Evolutionary conservation across 1,140 invertebrate species (phyloP), one percentile per base, ranked within the genome.

Genomic region (Phymastichus coffea): DNA sequence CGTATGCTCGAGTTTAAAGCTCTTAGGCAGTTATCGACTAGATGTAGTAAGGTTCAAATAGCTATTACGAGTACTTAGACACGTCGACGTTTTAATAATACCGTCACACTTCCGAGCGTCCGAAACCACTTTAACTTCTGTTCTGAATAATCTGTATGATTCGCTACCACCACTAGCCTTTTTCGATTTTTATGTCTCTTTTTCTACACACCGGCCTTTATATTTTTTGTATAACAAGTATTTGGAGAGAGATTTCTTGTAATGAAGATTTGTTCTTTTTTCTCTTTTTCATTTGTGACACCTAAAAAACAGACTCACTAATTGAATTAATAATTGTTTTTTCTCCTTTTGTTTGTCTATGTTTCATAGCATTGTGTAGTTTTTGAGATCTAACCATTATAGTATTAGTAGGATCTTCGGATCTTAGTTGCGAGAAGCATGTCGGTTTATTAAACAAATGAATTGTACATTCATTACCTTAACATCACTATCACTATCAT

Each of bases 321-420:
- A 61, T 61, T 49, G 30, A 60, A n/a, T n/a, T 55, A 55, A 55
- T 61, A 43, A 55, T 61, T 55, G 52, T 61, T 61, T 61, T 54
- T 55, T 33, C 28, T 44, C 43, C 46, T 46, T 61, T 61, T 61
- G 53, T 61, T 61, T 61, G 59, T 61, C 59, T 61, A 61, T 61
- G 59, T 61, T 61, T 33, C 59, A 61, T 61, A 61, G 59, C 59
- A 61, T 56, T 61, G 58, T 61, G 59, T 61, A 61, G 59, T 61
- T 61, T 61, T 6, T 6, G 52, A 61, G 55, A 61, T 61, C 59
- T 61, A 61, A 61, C 59, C 59, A 61, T 61, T 61, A 49, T 61
- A 61, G 59, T 61, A 61, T 61, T 61, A 61, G 59, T 61, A 61
- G 59, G 52, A 61, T 61, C 59, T 43, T 53, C 44, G 59, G 59